Conservation (phyloP, 2,888 invertebrate species). For the Ptychoptera albimana region DNA sequence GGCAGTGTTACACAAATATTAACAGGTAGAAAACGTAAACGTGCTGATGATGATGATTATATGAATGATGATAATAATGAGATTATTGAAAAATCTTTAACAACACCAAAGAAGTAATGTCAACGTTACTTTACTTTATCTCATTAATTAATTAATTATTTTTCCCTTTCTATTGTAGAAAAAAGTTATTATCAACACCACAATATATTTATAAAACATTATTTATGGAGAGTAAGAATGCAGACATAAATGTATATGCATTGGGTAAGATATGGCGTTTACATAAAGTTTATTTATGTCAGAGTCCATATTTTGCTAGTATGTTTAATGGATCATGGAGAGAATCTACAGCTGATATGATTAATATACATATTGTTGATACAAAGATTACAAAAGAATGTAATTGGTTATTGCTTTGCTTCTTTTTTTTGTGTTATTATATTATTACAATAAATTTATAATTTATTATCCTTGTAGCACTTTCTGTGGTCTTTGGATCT, state of each 20-base stretch:
- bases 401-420: slow-evolving; percentile 23
- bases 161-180: slow-evolving; percentile 20
- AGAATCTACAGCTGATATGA: slow-evolving; percentile 47
- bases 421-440: not conserved
- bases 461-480: slow-evolving; percentile 37
- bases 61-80: slow-evolving; percentile 33
- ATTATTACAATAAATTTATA: slow-evolving; percentile 1
- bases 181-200: slow-evolving; percentile 52
- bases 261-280: slow-evolving; percentile 54
- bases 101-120: slow-evolving; percentile 44
- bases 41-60: slow-evolving; percentile 28
- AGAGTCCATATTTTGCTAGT: slow-evolving; percentile 64
- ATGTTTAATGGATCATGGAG: slow-evolving; percentile 71
- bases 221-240: slow-evolving; percentile 57
- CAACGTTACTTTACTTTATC: not conserved
- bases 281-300: slow-evolving; percentile 63
- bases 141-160: not conserved
- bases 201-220: slow-evolving; percentile 64
- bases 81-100: slow-evolving; percentile 37
- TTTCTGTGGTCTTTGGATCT: slow-evolving; percentile 55
- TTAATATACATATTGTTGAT: slow-evolving; percentile 53
- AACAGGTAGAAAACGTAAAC: slow-evolving; percentile 37
- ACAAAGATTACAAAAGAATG: slow-evolving; percentile 50
- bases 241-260: slow-evolving; percentile 56
- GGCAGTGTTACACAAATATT: slow-evolving; percentile 31